Percentiles rank a stretch among this genome's conserved stretches.
Evolutionary conservation across 1,140 invertebrate species (phyloP).

Genomic region (Rhopalosiphum maidis): DNA sequence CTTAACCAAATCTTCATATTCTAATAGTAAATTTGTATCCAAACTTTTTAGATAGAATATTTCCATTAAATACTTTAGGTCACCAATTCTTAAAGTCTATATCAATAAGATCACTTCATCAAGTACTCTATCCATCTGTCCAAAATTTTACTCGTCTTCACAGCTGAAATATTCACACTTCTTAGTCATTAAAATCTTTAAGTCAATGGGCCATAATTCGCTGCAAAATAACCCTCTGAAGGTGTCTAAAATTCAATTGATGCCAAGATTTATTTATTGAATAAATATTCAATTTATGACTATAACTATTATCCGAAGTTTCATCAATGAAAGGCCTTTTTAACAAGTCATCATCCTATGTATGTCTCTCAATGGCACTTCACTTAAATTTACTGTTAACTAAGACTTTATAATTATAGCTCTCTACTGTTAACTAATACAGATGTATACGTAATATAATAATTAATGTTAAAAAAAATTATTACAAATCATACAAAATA

Average conservation of each 20-base stretch:
- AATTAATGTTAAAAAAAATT: background rate
- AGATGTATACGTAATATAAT: background rate
- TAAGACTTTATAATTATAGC: too few relatives aligned
- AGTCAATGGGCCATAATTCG: background rate
- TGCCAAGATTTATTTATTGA: background rate
- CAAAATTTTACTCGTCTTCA: accelerated
- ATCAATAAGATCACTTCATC: background rate
- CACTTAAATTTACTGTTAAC: background rate
- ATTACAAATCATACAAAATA: background rate
- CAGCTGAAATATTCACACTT: background rate
- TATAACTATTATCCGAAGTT: background rate
- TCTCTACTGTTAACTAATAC: background rate
- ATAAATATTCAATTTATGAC: background rate
- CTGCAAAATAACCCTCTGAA: background rate
- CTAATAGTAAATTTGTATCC: too few relatives aligned
- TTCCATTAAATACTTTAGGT: background rate
- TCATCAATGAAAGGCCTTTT: background rate
- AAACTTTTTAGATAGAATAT: background rate
- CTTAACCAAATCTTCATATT: background rate
- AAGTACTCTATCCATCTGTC: background rate
- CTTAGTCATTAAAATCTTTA: background rate
- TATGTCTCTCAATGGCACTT: background rate
- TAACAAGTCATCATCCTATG: background rate
- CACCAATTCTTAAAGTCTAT: background rate
- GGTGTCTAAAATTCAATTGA: background rate